Base-by-base conservation (phyloP, 2,888 invertebrate genomes). In the Hemistola chrysoprasaria region DNA sequence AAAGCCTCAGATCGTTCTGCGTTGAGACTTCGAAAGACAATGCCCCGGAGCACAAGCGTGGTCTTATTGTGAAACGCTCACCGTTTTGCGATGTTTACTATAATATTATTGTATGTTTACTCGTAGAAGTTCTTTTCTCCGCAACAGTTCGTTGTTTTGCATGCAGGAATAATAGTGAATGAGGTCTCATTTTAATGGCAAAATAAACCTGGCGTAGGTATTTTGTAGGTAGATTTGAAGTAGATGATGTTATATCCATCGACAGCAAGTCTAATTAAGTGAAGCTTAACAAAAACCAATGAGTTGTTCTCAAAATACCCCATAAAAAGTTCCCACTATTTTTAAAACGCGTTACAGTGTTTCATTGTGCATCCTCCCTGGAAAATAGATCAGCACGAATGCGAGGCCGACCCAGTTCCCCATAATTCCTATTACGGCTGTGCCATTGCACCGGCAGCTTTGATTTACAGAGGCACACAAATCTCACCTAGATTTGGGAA, bases 381-480 rank as follows among this genome's bases (percentile, higher is more conserved):
- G 64, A 64, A 68, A 78, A 71, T 74, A 67, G 65, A 79, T 76
- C 70, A 62, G 62, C 60, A 55, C 65, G 68, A 66, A 71, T 65
- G 62, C 62, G 65, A 70, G 71, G 63, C 65, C 67, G 76, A 72
- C 78, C 79, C 53, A 77, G 64, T 71, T 78, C 61, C 58, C 35
- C 30, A 50, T 47, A 51, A 59, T 59, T 3, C 59, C 59, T 59
- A 56, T 60, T 51, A 54, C 50, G 50, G 49, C 53, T 47, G 51
- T 56, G 50, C 52, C 51, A 46, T 52, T 49, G 47, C 47, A 48
- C 42, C 34, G 34, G 40, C 33, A 22, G 49, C 49, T 54, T 49
- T 52, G 54, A 55, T 55, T 55, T 55, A 55, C 44, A 45, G 39
- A 48, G 43, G 40, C 40, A 50, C 51, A 52, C 52, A 52, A 50